Conservation (phyloP, 2,797 vertebrate species). For the Lepus oiostolus region DNA sequence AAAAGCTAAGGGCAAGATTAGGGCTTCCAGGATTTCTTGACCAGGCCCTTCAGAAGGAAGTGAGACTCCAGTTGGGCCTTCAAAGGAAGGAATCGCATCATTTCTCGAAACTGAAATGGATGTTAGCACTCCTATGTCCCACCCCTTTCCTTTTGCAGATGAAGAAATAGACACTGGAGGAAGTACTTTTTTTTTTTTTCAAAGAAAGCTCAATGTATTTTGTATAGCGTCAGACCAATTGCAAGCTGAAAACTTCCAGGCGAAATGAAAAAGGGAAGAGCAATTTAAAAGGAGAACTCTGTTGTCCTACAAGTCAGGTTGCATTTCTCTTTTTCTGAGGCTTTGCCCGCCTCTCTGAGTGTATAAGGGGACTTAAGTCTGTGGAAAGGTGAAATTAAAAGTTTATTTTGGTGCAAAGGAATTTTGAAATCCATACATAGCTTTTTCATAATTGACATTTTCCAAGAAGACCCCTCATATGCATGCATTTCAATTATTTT, state of each 20-base stretch:
- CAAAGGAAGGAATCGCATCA: constrained; percentile 25
- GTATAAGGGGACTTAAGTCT: no score
- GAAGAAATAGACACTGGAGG: constrained; percentile 51
- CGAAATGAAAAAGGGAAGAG: constrained; percentile 26
- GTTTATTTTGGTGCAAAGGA: no score
- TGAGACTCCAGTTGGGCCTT: not conserved
- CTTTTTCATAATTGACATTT: no score
- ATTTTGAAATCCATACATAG: no score
- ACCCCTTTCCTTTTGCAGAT: constrained; percentile 49
- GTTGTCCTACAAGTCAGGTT: not conserved
- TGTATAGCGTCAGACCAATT: constrained; percentile 16
- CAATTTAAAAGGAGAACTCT: not conserved
- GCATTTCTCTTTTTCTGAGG: not conserved
- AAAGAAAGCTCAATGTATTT: not conserved
- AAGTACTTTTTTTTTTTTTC: not conserved
- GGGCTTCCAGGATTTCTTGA: not conserved
- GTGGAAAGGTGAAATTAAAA: no score
- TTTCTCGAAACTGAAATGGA: constrained; percentile 55
- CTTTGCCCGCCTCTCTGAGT: not conserved
- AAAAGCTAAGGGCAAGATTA: not conserved
- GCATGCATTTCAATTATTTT: no score
- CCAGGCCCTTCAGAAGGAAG: not conserved
- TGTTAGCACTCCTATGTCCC: not conserved
- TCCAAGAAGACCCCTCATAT: no score
- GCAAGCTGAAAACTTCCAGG: constrained; percentile 3